Percentiles rank a stretch among this genome's conserved stretches.
Evolutionary conservation across 2,888 invertebrate species (phyloP).

Genomic region (Cosmia pyralina): DNA sequence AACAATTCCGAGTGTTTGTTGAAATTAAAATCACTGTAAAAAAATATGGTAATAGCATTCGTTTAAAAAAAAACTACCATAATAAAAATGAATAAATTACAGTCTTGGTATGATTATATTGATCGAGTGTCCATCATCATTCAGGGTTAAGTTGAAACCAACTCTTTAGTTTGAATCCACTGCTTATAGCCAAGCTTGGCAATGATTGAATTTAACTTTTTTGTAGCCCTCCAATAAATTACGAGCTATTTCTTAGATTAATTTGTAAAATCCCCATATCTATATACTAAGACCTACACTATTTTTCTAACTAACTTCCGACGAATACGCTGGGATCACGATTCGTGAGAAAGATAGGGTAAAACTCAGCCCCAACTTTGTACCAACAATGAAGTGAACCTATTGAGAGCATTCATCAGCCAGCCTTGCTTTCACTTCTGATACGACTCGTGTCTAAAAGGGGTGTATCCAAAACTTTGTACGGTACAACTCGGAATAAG

Average conservation of each 20-base stretch:
- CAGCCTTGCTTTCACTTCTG: slow-evolving; percentile 59
- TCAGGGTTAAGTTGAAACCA: not conserved
- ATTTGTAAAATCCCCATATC: not conserved
- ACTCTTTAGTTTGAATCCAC: too few species aligned
- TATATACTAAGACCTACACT: not conserved
- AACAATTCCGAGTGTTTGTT: not conserved
- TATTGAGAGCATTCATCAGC: slow-evolving; percentile 53
- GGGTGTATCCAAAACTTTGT: slow-evolving; percentile 74
- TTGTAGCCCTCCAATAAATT: not conserved
- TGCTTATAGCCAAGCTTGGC: not conserved
- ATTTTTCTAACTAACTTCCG: not conserved
- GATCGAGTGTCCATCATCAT: not conserved
- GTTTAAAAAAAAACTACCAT: not conserved
- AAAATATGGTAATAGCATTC: not conserved
- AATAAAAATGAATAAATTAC: not conserved
- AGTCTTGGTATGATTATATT: not conserved
- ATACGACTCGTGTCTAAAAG: slow-evolving; percentile 67
- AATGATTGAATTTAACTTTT: not conserved
- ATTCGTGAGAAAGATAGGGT: not conserved
- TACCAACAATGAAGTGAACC: slow-evolving; percentile 13
- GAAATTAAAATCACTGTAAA: not conserved
- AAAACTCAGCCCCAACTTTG: slow-evolving; percentile 12
- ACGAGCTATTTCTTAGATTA: not conserved
- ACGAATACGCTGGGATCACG: not conserved
- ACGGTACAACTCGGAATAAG: slow-evolving; percentile 80